phyloP scores from a whole-genome alignment of 1,140 invertebrate species.

The Lepidurus arcticus region DNA sequence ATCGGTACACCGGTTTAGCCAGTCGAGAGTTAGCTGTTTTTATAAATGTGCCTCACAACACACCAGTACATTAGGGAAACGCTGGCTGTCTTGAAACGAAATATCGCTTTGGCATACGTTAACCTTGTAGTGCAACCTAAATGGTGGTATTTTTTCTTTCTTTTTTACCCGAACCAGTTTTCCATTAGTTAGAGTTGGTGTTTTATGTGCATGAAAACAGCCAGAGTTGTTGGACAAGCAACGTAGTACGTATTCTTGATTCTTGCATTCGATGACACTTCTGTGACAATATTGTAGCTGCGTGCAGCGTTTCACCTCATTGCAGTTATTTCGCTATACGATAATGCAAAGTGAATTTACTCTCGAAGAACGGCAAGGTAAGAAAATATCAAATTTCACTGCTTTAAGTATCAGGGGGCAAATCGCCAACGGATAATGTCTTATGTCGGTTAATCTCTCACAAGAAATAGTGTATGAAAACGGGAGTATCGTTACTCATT shows the following conservation, averaged over 20 bases:
- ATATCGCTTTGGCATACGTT: not conserved
- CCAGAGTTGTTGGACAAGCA: too few relatives aligned
- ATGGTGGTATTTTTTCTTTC: not conserved
- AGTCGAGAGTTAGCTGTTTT: not conserved
- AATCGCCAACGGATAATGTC: too few relatives aligned
- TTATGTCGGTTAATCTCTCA: too few relatives aligned
- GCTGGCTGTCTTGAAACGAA: not conserved
- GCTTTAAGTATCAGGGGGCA: not conserved
- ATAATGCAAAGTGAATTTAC: not conserved
- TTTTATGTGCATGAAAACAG: too few relatives aligned
- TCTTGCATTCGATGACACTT: not conserved
- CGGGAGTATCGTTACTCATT: too few relatives aligned
- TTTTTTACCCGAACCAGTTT: not conserved
- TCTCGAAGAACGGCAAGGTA: not conserved
- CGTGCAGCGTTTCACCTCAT: not conserved
- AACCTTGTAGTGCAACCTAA: not conserved
- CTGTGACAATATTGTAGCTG: not conserved
- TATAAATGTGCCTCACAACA: not conserved
- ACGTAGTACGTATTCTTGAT: too few relatives aligned
- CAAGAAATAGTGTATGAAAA: too few relatives aligned
- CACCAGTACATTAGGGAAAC: not conserved
- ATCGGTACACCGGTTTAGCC: not conserved
- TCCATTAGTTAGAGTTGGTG: too few relatives aligned
- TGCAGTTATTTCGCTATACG: not conserved
- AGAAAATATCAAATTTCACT: not conserved